These are phyloP conservation scores for Eutolmus rufibarbis DNA, from an alignment of 2,888 invertebrate genomes.

Conservation along the genomic window DNA sequence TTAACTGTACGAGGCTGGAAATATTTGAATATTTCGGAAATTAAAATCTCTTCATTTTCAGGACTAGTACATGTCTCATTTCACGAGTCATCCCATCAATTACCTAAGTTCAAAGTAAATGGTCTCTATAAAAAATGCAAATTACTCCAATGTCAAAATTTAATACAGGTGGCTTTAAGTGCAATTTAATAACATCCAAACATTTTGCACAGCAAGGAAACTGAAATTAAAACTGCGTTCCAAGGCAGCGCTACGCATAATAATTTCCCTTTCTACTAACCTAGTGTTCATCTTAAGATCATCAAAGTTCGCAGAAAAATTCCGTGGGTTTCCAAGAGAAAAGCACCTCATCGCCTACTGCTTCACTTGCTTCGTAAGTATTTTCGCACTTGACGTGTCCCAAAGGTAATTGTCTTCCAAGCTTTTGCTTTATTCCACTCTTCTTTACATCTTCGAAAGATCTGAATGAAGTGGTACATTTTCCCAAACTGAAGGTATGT, in stretches of 20 bases:
- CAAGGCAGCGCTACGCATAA: background rate
- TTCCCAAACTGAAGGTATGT: background rate
- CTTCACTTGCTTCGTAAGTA: background rate
- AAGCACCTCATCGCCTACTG: background rate
- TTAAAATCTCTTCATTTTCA: background rate
- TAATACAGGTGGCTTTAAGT: background rate
- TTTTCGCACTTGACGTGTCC: constrained; percentile 18
- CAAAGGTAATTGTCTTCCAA: constrained; percentile 25
- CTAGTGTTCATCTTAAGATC: constrained; percentile 9
- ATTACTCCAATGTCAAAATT: background rate
- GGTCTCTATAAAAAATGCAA: background rate
- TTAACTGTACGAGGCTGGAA: background rate
- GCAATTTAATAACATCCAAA: background rate
- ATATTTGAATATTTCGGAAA: background rate
- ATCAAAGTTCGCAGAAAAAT: background rate
- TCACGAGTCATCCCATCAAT: background rate
- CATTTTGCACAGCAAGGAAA: background rate
- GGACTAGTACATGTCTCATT: background rate
- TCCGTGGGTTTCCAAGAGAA: background rate
- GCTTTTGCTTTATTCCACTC: background rate
- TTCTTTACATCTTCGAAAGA: background rate
- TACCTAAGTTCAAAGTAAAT: background rate
- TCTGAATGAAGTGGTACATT: constrained; percentile 25
- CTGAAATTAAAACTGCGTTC: background rate
- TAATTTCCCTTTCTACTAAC: constrained; percentile 19